These are phyloP conservation scores for Setophaga coronata DNA, from an alignment of 2,113 vertebrate genomes.

Conservation along the genomic window DNA sequence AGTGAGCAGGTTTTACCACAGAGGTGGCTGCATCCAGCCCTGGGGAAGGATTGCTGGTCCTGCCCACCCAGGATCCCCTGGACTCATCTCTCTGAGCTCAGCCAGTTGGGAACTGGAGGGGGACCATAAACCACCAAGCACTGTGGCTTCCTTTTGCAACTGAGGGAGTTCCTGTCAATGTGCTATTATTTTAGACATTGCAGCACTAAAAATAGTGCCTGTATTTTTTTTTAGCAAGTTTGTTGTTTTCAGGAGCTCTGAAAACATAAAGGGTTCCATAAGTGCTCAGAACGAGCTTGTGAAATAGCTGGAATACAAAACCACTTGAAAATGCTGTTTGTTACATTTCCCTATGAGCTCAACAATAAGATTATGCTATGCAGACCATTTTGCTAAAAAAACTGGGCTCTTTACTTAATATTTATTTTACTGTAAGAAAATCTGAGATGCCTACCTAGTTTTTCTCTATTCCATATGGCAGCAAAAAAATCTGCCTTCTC, in stretches of 20 bases:
- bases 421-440: background rate
- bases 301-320: constrained; percentile 54
- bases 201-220: background rate
- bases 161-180: constrained; percentile 29
- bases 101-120: background rate
- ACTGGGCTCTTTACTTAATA: background rate
- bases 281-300: constrained; percentile 35
- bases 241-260: constrained; percentile 51
- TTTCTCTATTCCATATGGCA: background rate
- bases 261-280: constrained; percentile 57
- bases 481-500: background rate
- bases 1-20: background rate
- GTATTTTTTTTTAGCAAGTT: background rate
- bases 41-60: background rate
- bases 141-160: background rate
- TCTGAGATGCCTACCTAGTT: background rate
- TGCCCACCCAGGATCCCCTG: background rate
- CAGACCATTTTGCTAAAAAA: background rate
- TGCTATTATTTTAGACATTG: constrained; percentile 24
- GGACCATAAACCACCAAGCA: background rate
- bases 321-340: constrained; percentile 51
- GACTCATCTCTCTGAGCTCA: background rate
- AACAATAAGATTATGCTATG: background rate
- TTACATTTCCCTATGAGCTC: constrained; percentile 11
- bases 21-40: background rate